Base-by-base conservation (phyloP, 2,888 invertebrate species). In the Linnaemya tessellans region DNA sequence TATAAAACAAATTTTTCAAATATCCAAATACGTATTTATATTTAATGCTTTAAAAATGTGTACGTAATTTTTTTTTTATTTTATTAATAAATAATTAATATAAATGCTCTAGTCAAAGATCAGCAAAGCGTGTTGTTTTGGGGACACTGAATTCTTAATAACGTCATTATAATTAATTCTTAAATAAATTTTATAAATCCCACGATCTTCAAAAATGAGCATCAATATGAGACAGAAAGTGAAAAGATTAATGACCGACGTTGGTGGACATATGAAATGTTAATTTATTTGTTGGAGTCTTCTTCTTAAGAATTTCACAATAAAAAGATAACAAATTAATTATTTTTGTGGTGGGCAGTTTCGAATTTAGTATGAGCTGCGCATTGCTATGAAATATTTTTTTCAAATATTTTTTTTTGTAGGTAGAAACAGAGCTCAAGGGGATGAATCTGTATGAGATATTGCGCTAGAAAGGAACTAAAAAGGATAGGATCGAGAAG, bases 81-180 rank as follows among this genome's bases (percentile, higher is more conserved):
- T n/a, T n/a, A n/a, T 73, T 68, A 64, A 43, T 54, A 15, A 49
- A 68, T 70, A 74, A 80, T 80, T 84, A 80, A 65, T 49, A 75
- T 65, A 71, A 80, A 84, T 80, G 30, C 71, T 80, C 25, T 49
- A 77, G 71, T 80, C 60, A 77, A 20, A 71, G 65, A 80, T 80
- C 46, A 25, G 30, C 9, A 51, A 18, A 46, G 22, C n/a, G 25
- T 30, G 30, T 30, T 30, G 30, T 30, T 30, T 7, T 9, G 22
- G 22, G 22, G n/a, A 5, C 8, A 41, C 4, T 11, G 4, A 54
- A 62, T 38, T 51, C 22, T 51, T 35, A 65, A 58, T 51, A 64
- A 54, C 18, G 46, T 80, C 78, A 67, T 84, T 80, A 84, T 77
- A 77, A 80, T 78, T 81, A 73, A 78, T 78, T 78, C 62, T 54